These are phyloP conservation scores for cattle (Bos taurus) DNA, from an alignment of 2,113 vertebrate genomes.

Conservation along the genomic window DNA sequence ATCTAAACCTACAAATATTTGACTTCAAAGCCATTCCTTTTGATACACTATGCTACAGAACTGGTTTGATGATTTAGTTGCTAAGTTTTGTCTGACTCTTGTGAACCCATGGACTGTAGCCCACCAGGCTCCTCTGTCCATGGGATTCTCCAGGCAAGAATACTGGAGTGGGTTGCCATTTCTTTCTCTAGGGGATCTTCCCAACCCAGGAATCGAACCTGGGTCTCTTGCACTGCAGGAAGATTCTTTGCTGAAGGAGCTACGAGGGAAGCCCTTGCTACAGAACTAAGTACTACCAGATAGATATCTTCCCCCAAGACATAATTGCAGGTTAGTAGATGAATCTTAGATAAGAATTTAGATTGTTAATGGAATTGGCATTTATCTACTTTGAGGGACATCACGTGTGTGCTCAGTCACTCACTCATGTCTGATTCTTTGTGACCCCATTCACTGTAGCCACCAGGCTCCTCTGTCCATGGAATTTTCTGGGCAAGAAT, in stretches of 20 bases:
- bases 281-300: not conserved
- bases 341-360: slow-evolving; percentile 14
- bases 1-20: not conserved
- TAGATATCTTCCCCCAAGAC: not conserved
- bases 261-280: not conserved
- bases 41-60: not conserved
- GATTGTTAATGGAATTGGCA: not conserved
- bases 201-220: not conserved
- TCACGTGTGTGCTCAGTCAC: not conserved
- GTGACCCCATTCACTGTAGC: not conserved
- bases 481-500: not conserved
- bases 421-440: not conserved
- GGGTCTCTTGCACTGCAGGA: not conserved
- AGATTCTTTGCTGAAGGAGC: not conserved
- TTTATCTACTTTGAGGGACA: not conserved
- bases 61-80: not conserved
- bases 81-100: not conserved
- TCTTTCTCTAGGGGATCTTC: not conserved
- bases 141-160: not conserved
- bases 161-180: not conserved
- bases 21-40: not conserved
- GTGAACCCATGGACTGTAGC: not conserved
- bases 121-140: not conserved
- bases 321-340: not conserved
- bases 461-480: not conserved